Conservation (phyloP, 2,113 vertebrate genomes). For the Rhinopomastus cyanomelas region DNA sequence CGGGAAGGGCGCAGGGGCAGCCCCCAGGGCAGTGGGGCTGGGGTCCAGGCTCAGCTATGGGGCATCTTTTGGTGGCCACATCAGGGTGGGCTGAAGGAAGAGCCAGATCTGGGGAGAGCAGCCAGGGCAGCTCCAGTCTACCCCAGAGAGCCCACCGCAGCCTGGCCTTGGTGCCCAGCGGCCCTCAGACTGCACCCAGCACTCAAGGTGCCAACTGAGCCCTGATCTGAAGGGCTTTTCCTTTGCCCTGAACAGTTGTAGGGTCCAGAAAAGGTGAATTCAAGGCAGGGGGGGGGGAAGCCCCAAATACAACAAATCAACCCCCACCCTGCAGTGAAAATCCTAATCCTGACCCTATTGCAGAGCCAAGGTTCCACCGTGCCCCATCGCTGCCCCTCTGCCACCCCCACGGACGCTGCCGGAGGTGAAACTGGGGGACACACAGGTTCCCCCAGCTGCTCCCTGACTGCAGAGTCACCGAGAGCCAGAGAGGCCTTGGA, state of each 20-base stretch:
- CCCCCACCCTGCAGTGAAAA: too few relatives aligned
- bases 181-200: too few relatives aligned
- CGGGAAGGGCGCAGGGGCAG: not conserved
- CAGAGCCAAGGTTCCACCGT: too few relatives aligned
- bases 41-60: accelerated
- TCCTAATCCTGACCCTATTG: too few relatives aligned
- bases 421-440: too few relatives aligned
- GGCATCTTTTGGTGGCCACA: accelerated
- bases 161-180: not conserved
- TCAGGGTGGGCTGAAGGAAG: not conserved
- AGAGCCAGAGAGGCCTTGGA: not conserved
- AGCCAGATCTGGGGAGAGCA: accelerated
- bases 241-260: not conserved
- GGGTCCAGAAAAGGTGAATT: not conserved
- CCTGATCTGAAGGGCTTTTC: not conserved
- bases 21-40: not conserved
- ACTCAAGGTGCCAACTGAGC: not conserved
- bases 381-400: too few relatives aligned
- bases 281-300: too few relatives aligned
- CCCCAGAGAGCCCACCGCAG: not conserved
- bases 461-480: accelerated
- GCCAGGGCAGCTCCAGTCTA: not conserved
- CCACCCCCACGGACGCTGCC: too few relatives aligned
- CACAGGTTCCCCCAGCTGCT: accelerated
- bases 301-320: too few relatives aligned